Base-by-base conservation (phyloP, 2,113 vertebrate species). In the Callocephalon fimbriatum region DNA sequence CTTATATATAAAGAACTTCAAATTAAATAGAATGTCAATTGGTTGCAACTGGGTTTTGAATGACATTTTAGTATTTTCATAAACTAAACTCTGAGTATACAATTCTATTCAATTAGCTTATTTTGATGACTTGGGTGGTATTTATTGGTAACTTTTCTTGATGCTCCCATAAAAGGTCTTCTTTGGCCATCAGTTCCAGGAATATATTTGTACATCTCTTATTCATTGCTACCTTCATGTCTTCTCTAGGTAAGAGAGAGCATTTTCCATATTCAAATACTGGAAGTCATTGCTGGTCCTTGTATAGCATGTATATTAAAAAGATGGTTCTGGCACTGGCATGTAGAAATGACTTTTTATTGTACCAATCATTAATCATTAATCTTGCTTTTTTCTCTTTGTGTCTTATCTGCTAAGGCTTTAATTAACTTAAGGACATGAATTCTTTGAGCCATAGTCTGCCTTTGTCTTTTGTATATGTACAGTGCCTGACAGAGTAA, bases 201-300 rank as follows among this genome's bases (percentile, higher is more conserved):
- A 96, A 95, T 40, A 87, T 75, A 94, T 37, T 81, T 97, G 50
- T 91, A 27, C 50, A 90, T 97, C 32, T 90, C 94, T 97, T 93
- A 97, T 94, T 96, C 88, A 95, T 95, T 83, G 48, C 23, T 86
- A 17, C 63, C 53, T 93, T 88, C 74, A n/a, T 29, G 81, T 77
- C 51, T 80, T 38, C 61, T 80, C 31, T 54, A 81, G 68, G 61
- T 91, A 83, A 71, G 76, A 89, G 59, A 88, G 15, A 90, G 26
- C 77, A 56, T 85, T 95, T 91, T 95, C 93, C n/a, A 37, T 40
- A 54, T 67, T 45, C 75, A 59, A 53, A 79, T 93, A 86, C 76
- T 93, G 72, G 66, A 92, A 97, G 68, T 92, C 45, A 56, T 93
- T 79, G 26, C 38, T 86, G 42, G 35, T 88, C 68, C 50, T 86